Evolutionary conservation across 2,113 vertebrate genomes (phyloP).

Genomic region (Geococcyx californianus): DNA sequence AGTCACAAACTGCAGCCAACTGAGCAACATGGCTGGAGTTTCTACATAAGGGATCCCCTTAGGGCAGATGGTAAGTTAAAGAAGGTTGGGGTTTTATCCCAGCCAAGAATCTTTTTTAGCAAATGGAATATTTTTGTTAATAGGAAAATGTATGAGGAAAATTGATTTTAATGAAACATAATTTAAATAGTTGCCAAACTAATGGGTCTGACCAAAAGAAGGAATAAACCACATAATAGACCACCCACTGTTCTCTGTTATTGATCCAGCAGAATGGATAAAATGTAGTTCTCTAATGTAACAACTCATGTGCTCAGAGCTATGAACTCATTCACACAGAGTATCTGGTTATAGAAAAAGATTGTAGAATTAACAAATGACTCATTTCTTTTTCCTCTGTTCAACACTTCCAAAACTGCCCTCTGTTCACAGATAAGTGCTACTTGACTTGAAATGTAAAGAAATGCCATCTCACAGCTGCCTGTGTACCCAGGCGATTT

Average conservation of each 20-base stretch:
- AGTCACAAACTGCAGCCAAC: background rate
- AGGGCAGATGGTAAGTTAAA: background rate
- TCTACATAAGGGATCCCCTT: background rate
- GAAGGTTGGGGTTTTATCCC: background rate
- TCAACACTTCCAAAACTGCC: background rate
- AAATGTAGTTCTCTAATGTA: background rate
- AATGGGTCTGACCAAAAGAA: background rate
- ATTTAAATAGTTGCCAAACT: background rate
- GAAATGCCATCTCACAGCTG: constrained; percentile 4
- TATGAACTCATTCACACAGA: background rate
- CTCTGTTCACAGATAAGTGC: constrained; percentile 24
- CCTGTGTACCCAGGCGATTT: background rate
- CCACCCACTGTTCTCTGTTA: background rate
- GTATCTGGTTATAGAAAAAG: background rate
- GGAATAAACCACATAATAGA: background rate
- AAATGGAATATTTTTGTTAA: background rate
- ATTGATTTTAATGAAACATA: background rate
- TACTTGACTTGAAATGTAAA: constrained; percentile 39
- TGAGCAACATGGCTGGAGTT: background rate
- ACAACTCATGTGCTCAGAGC: background rate
- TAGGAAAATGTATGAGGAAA: background rate
- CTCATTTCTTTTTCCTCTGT: background rate
- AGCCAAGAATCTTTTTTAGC: background rate
- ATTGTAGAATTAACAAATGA: background rate
- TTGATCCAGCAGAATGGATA: background rate